Evolutionary conservation across 1,140 invertebrate species (phyloP).

Genomic region (Ceratosolen solmsi): DNA sequence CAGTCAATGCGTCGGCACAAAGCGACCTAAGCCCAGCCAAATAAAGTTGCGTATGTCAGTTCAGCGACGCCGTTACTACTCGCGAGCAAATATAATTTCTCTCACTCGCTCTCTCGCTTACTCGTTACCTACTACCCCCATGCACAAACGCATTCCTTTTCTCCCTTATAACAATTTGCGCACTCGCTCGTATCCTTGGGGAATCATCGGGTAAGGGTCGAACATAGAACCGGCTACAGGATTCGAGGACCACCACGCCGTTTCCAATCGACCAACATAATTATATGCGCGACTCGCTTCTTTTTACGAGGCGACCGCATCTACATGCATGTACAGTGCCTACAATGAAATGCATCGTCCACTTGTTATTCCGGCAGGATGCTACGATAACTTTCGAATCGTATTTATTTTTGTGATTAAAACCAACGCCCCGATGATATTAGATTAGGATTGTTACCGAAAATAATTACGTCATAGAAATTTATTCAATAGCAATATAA

Average conservation of each 20-base stretch:
- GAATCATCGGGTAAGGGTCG: constrained; percentile 54
- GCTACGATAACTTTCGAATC: no score
- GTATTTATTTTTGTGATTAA: neutral
- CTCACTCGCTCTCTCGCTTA: constrained; percentile 12
- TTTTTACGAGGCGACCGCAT: constrained; percentile 27
- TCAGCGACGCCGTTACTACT: constrained; percentile 57
- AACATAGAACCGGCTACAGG: constrained; percentile 65
- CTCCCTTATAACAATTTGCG: constrained; percentile 65
- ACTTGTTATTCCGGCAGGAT: neutral
- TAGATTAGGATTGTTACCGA: neutral
- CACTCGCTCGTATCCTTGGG: constrained; percentile 55
- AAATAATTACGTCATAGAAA: no score
- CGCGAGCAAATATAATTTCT: constrained; percentile 56
- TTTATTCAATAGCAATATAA: no score
- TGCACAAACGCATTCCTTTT: constrained; percentile 30
- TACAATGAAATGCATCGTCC: neutral
- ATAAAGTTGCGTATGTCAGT: constrained; percentile 58
- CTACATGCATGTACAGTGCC: neutral
- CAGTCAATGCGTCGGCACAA: constrained; percentile 46
- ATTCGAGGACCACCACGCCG: constrained; percentile 47
- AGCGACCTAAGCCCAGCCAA: constrained; percentile 39
- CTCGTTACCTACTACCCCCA: neutral
- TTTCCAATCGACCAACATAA: constrained; percentile 68
- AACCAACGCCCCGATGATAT: neutral
- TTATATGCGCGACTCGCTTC: constrained; percentile 59